These are phyloP conservation scores for Caenorhabditis panamensis DNA, from an alignment of 2,888 invertebrate species.

Conservation along the genomic window DNA sequence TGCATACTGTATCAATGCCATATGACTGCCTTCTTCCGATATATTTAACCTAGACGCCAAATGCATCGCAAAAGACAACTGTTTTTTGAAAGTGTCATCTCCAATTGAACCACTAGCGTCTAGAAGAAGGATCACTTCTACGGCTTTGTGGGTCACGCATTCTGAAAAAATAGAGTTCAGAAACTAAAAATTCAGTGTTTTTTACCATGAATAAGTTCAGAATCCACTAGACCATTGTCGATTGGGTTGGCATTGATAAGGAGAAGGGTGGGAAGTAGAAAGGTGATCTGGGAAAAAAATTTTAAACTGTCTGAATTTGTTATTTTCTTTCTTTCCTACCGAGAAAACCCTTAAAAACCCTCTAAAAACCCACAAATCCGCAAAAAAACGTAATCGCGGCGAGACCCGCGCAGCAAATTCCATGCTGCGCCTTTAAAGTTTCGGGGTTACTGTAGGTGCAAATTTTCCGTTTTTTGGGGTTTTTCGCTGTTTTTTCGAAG, in stretches of 20 bases:
- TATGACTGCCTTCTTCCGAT: constrained; percentile 78
- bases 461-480: no score
- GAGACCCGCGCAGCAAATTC: no score
- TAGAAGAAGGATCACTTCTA: constrained; percentile 82
- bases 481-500: no score
- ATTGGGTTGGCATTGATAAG: constrained; percentile 69
- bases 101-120: constrained; percentile 82
- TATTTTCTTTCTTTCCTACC: neutral
- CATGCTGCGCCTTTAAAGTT: no score
- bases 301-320: neutral
- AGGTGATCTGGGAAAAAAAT: constrained; percentile 11
- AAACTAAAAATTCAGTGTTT: neutral
- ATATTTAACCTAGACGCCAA: constrained; percentile 81
- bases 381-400: no score
- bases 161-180: constrained; percentile 59
- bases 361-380: no score
- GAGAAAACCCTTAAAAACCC: no score
- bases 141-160: constrained; percentile 78
- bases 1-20: constrained; percentile 82
- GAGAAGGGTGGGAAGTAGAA: neutral
- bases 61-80: constrained; percentile 79
- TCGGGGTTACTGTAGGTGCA: no score
- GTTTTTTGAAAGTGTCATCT: constrained; percentile 78
- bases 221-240: constrained; percentile 79
- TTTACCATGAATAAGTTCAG: constrained; percentile 78